Evolutionary conservation across 2,797 vertebrate species (phyloP).

Genomic region (Babyrousa celebensis): DNA sequence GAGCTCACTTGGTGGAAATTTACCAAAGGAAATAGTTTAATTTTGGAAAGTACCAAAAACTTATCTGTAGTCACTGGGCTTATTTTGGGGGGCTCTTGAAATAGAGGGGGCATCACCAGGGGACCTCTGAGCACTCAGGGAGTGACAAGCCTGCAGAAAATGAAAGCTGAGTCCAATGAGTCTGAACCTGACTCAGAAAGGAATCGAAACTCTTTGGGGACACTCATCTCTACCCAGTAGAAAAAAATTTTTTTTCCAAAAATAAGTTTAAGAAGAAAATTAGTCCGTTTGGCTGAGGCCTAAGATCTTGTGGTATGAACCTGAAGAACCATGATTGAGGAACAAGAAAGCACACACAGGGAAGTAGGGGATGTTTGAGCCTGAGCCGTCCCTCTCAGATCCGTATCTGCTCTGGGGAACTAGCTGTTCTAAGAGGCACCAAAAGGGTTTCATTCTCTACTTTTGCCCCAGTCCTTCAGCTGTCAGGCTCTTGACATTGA

Average conservation of each 20-base stretch:
- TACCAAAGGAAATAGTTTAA: constrained; percentile 91
- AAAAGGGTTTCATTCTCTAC: background rate
- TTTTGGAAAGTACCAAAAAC: constrained; percentile 93
- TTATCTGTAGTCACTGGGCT: constrained; percentile 88
- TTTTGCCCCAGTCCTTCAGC: background rate
- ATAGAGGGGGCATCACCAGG: constrained; percentile 74
- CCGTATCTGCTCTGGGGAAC: background rate
- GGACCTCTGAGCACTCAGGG: constrained; percentile 1
- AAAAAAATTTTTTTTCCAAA: constrained; percentile 42
- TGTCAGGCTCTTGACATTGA: background rate
- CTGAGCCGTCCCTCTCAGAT: background rate
- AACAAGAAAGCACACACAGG: background rate
- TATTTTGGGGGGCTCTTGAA: constrained; percentile 85
- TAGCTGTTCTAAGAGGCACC: background rate
- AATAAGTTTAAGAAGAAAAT: constrained; percentile 80
- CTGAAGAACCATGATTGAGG: background rate
- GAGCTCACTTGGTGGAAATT: constrained; percentile 91
- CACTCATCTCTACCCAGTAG: constrained; percentile 67
- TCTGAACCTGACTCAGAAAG: constrained; percentile 76
- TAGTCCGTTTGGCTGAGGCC: background rate
- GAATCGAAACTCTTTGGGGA: constrained; percentile 76
- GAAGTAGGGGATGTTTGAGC: background rate
- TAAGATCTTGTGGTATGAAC: constrained; percentile 27
- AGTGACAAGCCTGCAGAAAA: background rate
- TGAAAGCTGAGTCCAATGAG: background rate